Base-by-base conservation (phyloP, 2,797 vertebrate species). In the Ambastaia sidthimunki region DNA sequence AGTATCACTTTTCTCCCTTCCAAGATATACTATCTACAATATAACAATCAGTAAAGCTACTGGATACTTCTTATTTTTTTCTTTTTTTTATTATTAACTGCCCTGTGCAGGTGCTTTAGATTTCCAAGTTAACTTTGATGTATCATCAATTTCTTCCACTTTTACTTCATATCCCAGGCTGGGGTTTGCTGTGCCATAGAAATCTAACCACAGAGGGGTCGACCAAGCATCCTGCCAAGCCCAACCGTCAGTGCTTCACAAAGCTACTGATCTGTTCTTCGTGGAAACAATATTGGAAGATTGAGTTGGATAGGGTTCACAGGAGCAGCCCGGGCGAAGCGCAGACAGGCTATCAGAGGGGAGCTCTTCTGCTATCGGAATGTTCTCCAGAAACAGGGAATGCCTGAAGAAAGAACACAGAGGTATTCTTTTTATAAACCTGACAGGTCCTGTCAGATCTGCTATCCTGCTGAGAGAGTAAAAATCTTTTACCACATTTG, bases 241-340 rank as follows among this genome's bases (percentile, higher is more conserved):
- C 83, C 79, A 66, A 88, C 71, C 81, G 50, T 59, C 81, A 70
- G 82, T 34, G 76, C 50, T 76, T 87, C 85, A 89, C 86, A 88
- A 87, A 88, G 85, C 84, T 71, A 78, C 83, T 86, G 85, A 89
- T 78, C 87, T 81, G 84, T 89, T 90, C 88, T 90, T 62, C 80
- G 71, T 1, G 10, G 25, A 85, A 87, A 92, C 89, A 91, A 91
- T 88, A 85, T 89, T 84, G 57, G 79, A 85, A 88, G 89, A 92
- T 91, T 92, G 87, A 92, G 89, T 90, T 90, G 89, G 89, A 91
- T 89, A 88, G 83, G 86, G 89, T 92, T 92, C 89, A 92, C 84
- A 80, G 86, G 78, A 83, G 83, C 86, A 87, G 89, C 80, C 82
- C 82, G 79, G 87, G 89, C 77, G 37, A 71, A 86, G 85, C 84